Conservation (phyloP, 37 sponge, comb jelly and placozoan species). For the Geodia barretti region DNA sequence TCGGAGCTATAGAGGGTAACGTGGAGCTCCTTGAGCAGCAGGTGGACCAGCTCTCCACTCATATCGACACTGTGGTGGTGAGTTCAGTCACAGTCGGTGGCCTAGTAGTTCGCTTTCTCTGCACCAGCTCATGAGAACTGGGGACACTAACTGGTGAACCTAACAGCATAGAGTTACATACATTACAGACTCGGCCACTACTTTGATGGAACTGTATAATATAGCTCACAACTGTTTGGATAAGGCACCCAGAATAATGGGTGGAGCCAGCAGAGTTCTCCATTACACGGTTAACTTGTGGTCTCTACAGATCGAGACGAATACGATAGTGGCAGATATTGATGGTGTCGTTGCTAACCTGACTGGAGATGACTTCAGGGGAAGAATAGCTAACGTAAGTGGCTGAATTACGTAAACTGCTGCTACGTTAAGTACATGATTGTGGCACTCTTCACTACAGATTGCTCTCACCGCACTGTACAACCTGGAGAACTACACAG, state of each 20-base stretch:
- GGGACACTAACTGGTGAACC: not conserved
- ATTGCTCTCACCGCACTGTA: not conserved
- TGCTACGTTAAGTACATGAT: too few relatives aligned
- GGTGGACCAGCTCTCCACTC: not conserved
- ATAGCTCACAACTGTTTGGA: too few relatives aligned
- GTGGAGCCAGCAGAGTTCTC: not conserved
- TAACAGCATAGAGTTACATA: not conserved
- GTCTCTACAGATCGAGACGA: slow-evolving; percentile 6
- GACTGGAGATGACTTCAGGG: slow-evolving; percentile 8
- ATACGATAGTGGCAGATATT: not conserved
- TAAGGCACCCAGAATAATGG: not conserved
- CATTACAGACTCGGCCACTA: not conserved
- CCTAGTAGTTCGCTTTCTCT: too few relatives aligned
- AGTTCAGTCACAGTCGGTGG: not conserved
- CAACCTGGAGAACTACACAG: not conserved
- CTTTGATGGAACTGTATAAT: too few relatives aligned
- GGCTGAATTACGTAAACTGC: not conserved
- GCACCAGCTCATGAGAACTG: not conserved
- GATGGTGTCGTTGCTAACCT: slow-evolving; percentile 8
- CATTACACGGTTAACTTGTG: not conserved
- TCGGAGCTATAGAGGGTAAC: not conserved
- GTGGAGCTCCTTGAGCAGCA: not conserved
- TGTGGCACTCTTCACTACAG: not conserved
- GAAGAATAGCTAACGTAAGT: slow-evolving; percentile 4
- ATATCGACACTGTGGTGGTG: slow-evolving; percentile 21